Base-by-base conservation (phyloP, 2,797 vertebrate genomes). In the Etheostoma nigrum region DNA sequence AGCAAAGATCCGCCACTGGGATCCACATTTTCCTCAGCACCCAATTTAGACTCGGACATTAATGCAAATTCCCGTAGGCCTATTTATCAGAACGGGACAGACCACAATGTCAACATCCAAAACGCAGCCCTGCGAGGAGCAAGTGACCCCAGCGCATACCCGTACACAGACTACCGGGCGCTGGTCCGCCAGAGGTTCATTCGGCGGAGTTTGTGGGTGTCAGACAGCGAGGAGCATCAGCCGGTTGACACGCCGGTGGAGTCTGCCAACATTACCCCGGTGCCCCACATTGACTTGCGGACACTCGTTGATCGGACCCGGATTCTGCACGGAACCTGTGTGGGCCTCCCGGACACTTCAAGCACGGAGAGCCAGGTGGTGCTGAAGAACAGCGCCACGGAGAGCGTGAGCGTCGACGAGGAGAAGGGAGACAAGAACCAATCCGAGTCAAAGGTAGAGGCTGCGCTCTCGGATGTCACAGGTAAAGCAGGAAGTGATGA, bases 161-260 rank as follows among this genome's bases (percentile, higher is more conserved):
- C 94, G 12, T 89, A 91, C 74, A 89, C 92, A 12, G 95, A 95
- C 72, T 95, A 96, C 83, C 92, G 92, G 64, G 94, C 93, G 47
- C 85, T 94, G 51, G 93, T 96, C 72, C 96, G 96, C 58, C 97
- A 96, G 90, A 95, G 97, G 78, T 99, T 99, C 86, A 94, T 98
- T 88, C 95, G 97, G 67, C 91, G 97, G 86, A 97, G 95, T 72
- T 89, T 98, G 84, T 97, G 97, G 94, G 95, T 98, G 81, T 96
- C 97, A 2, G 97, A 99, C 86, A 93, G 96, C 66, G 98, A 98
- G 90, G 97, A 98, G 48, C 96, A 97, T 51, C 96, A 93, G 64
- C 81, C 91, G 7, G 89, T 94, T 78, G 97, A 98, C 76, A 80
- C 94, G 3, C 76, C 92, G 53, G 36, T 40, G 36, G 97, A 97